phyloP scores from a whole-genome alignment of 2,888 invertebrate species.

The Eustalomyia histrio region DNA sequence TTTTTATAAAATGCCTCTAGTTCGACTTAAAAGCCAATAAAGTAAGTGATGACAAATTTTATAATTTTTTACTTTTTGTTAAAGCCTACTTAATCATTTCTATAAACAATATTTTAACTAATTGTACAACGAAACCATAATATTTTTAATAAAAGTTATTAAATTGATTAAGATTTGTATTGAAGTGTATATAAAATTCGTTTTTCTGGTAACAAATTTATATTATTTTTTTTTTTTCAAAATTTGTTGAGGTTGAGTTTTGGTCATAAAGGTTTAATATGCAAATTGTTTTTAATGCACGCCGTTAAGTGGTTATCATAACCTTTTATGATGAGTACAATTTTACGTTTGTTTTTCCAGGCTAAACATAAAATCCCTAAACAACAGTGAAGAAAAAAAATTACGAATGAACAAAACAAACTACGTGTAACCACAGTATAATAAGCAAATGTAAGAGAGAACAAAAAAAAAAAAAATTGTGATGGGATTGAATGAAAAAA shows the following conservation, averaged over 20 bases:
- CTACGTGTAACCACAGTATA: constrained; percentile 7
- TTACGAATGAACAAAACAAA: constrained; percentile 4
- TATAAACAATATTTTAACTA: too few species aligned
- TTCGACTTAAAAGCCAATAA: too few species aligned
- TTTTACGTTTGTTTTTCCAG: constrained; percentile 15
- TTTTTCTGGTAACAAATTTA: background rate
- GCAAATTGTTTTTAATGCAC: constrained; percentile 49
- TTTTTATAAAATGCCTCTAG: too few species aligned
- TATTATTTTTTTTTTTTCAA: background rate
- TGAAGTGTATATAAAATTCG: background rate
- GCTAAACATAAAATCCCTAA: constrained; percentile 21
- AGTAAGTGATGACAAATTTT: too few species aligned
- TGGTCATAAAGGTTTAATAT: constrained; percentile 32
- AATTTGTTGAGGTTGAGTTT: background rate
- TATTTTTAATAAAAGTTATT: too few species aligned
- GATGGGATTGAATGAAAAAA: background rate
- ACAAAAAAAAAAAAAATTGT: too few species aligned
- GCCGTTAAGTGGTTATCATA: constrained; percentile 62
- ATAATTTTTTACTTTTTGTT: too few species aligned
- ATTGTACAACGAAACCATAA: too few species aligned
- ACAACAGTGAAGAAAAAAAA: constrained; percentile 12
- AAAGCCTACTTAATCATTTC: too few species aligned
- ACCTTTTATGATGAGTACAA: constrained; percentile 53
- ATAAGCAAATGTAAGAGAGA: background rate
- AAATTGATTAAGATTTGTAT: too few species aligned